Evolutionary conservation across 2,888 invertebrate genomes (phyloP), one percentile per base, ranked within the genome.

Genomic region (Craniophora ligustri): DNA sequence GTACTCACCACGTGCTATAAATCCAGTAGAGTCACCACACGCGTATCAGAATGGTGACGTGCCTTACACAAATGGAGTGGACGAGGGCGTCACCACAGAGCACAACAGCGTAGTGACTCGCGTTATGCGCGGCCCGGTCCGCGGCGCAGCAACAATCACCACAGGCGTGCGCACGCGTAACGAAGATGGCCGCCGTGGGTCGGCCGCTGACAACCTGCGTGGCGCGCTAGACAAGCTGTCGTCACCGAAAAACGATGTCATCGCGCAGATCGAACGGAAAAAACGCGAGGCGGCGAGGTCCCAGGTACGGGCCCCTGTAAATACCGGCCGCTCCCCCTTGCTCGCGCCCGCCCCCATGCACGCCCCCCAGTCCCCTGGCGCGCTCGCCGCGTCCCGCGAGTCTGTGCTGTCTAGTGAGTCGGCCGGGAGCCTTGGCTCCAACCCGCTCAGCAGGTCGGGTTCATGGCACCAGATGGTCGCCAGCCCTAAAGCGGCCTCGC

Each of bases 111-210:
- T 96, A 16, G 95, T 95, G 57, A 94, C 94, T 40, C 95, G 95
- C 76, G 96, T 97, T n/a, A 97, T 97, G 96, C 93, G 94, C 41
- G 96, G 95, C 0, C 96, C 97, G 0, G 95, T 96, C 55, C 94
- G 95, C 54, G 97, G 97, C 77, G 95, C 95, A 64, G 97, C 97
- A 26, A 95, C 96, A 11, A 95, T 95, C 13, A 91, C 93, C 38
- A 82, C 92, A 5, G 95, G 95, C 40, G 94, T 94, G 81, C 94
- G 89, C 67, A 91, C 95, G 45, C 94, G 95, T 67, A 93, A 94
- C 67, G 85, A 78, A 23, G 69, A 93, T 89, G 90, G 32, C 31
- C 70, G 74, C 5, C 73, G 65, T 41, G 73, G 73, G 23, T 76
- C 77, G 35, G 88, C 87, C 44, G 89, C 86, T 11, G 89, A 87